Conservation (phyloP, 2,888 invertebrate genomes). For the Troglohyphantes excavatus region DNA sequence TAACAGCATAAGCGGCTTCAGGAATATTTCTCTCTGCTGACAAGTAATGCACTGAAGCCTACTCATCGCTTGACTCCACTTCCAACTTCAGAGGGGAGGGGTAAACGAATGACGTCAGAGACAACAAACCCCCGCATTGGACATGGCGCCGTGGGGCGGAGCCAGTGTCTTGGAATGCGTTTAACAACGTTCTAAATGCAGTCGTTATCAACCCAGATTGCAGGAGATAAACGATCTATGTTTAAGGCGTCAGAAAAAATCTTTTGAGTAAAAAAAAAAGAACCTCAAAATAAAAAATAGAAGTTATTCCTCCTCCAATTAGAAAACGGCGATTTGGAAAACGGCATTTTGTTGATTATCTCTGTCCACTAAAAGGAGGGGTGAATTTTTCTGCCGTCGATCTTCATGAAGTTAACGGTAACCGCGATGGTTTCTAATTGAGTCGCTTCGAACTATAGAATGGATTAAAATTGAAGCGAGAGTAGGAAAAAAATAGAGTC, state of each 20-base stretch:
- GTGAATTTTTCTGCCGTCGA: slow-evolving; percentile 75
- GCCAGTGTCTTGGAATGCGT: slow-evolving; percentile 58
- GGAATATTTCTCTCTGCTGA: slow-evolving; percentile 54
- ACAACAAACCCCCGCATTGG: slow-evolving; percentile 42
- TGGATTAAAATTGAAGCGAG: slow-evolving; percentile 50
- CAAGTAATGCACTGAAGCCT: slow-evolving; percentile 58
- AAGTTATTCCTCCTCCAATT: slow-evolving; percentile 65
- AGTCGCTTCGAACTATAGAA: slow-evolving; percentile 63
- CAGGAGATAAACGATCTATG: slow-evolving; percentile 73
- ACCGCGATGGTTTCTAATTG: slow-evolving; percentile 76
- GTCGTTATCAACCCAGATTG: slow-evolving; percentile 74
- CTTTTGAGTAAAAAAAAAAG: slow-evolving; percentile 38
- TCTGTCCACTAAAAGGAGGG: slow-evolving; percentile 76
- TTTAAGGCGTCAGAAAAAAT: slow-evolving; percentile 52
- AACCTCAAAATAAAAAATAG: slow-evolving; percentile 14
- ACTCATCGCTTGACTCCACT: slow-evolving; percentile 60
- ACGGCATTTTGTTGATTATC: slow-evolving; percentile 78
- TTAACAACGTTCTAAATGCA: slow-evolving; percentile 75
- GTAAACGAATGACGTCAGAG: slow-evolving; percentile 16
- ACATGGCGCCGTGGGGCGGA: slow-evolving; percentile 6
- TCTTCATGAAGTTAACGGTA: slow-evolving; percentile 76
- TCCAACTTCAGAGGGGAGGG: slow-evolving; percentile 59
- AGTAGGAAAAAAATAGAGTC: slow-evolving; percentile 62
- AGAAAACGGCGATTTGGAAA: slow-evolving; percentile 77
- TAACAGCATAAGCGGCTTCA: slow-evolving; percentile 4